Percentiles rank a stretch among this genome's conserved stretches.
Conservation (phyloP, 2,888 invertebrate species). For the Drosophila kambysellisi region DNA sequence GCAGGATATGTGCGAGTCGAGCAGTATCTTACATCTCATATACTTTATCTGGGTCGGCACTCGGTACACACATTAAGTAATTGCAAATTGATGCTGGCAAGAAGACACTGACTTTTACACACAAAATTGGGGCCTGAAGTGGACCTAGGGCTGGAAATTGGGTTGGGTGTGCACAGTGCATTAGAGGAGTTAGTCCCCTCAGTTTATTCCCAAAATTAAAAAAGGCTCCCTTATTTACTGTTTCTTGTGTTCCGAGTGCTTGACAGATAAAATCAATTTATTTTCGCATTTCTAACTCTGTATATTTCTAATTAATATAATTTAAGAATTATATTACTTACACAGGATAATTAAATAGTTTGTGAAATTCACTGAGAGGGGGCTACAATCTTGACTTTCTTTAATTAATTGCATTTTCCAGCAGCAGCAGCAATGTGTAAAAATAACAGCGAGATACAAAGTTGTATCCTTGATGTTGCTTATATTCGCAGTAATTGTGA, state of each 20-base stretch:
- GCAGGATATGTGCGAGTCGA: neutral
- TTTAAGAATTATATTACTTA: neutral
- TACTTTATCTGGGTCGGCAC: constrained; percentile 21
- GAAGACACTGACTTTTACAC: constrained; percentile 10
- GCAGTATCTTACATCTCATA: neutral
- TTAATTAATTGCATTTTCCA: constrained; percentile 35
- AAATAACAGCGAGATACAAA: neutral
- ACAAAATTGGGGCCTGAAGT: neutral
- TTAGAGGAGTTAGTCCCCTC: neutral
- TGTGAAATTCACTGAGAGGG: neutral
- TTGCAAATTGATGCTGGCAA: constrained; percentile 51
- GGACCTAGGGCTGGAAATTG: neutral
- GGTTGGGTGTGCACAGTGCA: neutral
- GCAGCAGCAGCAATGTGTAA: neutral
- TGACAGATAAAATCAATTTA: constrained; percentile 29
- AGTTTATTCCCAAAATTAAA: constrained; percentile 11
- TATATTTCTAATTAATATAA: neutral
- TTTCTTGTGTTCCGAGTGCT: constrained; percentile 26
- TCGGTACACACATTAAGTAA: constrained; percentile 64
- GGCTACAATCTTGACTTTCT: constrained; percentile 15
- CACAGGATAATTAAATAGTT: neutral
- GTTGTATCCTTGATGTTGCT: neutral
- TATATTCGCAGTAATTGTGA: constrained; percentile 30
- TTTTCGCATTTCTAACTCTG: neutral
- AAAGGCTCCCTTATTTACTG: constrained; percentile 22